Base-by-base conservation (phyloP, 2,113 vertebrate species). In the Cochlearius cochlearius region DNA sequence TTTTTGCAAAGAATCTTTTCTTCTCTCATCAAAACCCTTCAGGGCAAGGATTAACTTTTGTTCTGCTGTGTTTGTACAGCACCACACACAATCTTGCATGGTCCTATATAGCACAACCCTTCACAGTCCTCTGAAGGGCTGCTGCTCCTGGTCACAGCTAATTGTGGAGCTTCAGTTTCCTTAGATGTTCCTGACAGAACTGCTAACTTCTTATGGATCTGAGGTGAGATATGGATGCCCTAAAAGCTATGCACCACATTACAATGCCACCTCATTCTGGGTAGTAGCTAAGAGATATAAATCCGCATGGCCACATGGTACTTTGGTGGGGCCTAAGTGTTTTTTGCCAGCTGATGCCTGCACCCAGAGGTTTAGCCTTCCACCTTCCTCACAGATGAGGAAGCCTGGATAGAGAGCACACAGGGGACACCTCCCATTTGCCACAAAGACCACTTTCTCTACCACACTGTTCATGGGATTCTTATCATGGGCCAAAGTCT, bases 11-110 rank as follows among this genome's bases (percentile, higher is more conserved):
- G 91, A 94, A 91, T 88, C 71, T 80, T 91, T 95, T 85, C 77
- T 95, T 95, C 84, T 95, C 11, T 82, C 89, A 89, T 64, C 4
- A 13, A 92, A 95, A 89, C 77, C 83, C 80, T 85, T 72, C 55
- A 88, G 69, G 92, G 91, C 66, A 94, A 92, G 95, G 91, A 97
- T 95, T 92, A 91, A 53, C 92, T 97, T 94, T 95, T 92, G 90
- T 96, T 96, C 71, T 94, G 22, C 45, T 59, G 43, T 96, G 74
- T 95, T 95, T 97, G 89, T 85, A 59, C 38, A 88, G 86, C 84
- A 85, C 20, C 52, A 94, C 59, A 45, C 60, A 94, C 63, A 85
- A 27, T 45, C 41, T 88, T 92, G 36, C 45, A 25, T 27, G 69
- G 74, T 64, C 59, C 63, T 66, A 30, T 27, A 12, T 19, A 55